Evolutionary conservation across 2,113 vertebrate genomes (phyloP), one percentile per base, ranked within the genome.

Genomic region (Lathamus discolor): DNA sequence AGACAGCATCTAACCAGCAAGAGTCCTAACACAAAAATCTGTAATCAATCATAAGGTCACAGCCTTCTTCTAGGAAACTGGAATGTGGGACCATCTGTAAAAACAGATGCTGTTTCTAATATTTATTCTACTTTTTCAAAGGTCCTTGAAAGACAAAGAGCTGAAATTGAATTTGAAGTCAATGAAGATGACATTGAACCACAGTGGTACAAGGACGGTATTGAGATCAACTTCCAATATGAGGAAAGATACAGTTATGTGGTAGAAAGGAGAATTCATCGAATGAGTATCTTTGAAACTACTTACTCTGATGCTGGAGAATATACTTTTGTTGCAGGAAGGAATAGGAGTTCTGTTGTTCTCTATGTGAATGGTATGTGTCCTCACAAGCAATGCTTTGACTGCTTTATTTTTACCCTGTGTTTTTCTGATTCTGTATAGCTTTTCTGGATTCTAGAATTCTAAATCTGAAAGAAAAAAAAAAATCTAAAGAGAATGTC

Each of bases 101-200:
- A 97, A 86, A 20, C 2, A 52, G 57, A 57, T 54, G 20, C 6
- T 83, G 17, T 86, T 88, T 95, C 69, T 90, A 59, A 51, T 66
- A 59, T 90, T 90, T 77, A 63, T 83, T 79, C 31, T 86, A 27
- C 55, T 39, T 89, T 3, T 62, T 73, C 51, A 70, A 86, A 99
- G 99, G 99, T 99, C 67, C 98, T 99, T 93, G 99, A 99, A 92
- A 99, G 99, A 95, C 98, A 99, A 70, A 98, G 98, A 96, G 98
- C 99, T 6, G 98, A 98, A 16, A 98, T 99, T 75, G 99, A 99
- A 97, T 99, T 99, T 95, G 99, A 99, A 96, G 99, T 99, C 93
- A 99, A 98, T 37, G 99, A 99, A 97, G 99, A 99, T 2, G 99
- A 99, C 4, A 98, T 99, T 51, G 99, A 99, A 78, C 99, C 98